Conservation (phyloP, 2,797 vertebrate species). For the Falco peregrinus region DNA sequence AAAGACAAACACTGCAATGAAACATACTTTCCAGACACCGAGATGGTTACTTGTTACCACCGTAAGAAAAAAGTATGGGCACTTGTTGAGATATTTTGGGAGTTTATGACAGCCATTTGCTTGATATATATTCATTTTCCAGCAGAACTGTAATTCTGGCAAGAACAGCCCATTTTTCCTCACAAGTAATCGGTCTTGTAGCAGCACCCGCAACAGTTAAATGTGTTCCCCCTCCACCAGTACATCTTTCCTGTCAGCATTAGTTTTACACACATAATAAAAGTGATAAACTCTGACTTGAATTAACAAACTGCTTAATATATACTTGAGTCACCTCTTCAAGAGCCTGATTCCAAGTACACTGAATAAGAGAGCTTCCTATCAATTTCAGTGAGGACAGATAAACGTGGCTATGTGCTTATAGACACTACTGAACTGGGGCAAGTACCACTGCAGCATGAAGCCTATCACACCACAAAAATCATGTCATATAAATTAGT, state of each 20-base stretch:
- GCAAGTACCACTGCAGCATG: not conserved
- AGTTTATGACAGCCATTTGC: not conserved
- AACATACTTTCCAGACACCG: not conserved
- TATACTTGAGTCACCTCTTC: not conserved
- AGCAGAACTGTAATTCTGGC: not conserved
- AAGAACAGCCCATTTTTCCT: not conserved
- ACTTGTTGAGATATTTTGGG: not conserved
- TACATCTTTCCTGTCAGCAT: not conserved
- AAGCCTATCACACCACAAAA: not conserved
- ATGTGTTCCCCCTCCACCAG: not conserved
- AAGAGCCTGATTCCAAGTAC: not conserved
- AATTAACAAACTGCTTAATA: not conserved
- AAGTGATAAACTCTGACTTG: not conserved
- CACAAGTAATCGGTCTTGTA: not conserved
- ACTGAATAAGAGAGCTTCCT: not conserved
- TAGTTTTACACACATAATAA: not conserved
- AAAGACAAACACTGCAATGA: not conserved
- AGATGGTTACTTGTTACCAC: not conserved
- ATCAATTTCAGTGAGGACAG: not conserved
- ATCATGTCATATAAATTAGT: not conserved
- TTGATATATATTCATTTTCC: not conserved
- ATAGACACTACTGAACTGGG: not conserved
- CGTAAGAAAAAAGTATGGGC: not conserved
- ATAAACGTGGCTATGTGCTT: not conserved
- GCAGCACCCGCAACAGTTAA: not conserved